phyloP scores from a whole-genome alignment of 2,888 invertebrate species.

The Chironomus tentans region DNA sequence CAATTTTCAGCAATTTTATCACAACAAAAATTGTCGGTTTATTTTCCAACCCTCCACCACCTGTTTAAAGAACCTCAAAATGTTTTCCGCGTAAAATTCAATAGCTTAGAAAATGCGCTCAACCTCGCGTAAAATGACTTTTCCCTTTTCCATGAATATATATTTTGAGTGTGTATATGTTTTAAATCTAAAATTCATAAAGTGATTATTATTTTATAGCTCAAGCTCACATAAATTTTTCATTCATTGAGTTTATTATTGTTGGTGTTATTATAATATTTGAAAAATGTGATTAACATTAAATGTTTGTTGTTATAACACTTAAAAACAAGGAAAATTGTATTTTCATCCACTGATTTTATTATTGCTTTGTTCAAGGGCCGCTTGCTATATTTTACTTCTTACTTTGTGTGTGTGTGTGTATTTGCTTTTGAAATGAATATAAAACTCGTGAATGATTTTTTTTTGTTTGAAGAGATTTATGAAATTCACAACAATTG shows the following conservation, averaged over 20 bases:
- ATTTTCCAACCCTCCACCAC: not conserved
- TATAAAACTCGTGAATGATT: not conserved
- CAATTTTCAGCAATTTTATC: no score
- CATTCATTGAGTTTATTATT: conserved; percentile 13
- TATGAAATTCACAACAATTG: not conserved
- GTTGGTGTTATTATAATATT: not conserved
- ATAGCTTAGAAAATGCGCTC: not conserved
- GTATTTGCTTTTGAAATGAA: not conserved
- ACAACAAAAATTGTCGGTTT: no score
- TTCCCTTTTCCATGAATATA: not conserved
- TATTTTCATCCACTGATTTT: not conserved
- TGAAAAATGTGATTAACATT: conserved; percentile 16
- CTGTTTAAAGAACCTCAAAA: not conserved
- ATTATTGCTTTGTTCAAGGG: no score
- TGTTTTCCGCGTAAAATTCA: not conserved
- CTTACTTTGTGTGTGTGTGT: not conserved
- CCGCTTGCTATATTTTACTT: not conserved
- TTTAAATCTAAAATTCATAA: not conserved
- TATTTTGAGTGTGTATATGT: not conserved
- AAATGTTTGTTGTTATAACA: not conserved
- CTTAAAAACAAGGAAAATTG: no score
- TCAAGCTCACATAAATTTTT: conserved; percentile 7
- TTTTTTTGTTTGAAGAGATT: not conserved
- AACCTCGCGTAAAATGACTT: not conserved
- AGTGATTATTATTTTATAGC: conserved; percentile 12